Evolutionary conservation across 2,888 invertebrate species (phyloP).

Genomic region (Synergus japonicus): DNA sequence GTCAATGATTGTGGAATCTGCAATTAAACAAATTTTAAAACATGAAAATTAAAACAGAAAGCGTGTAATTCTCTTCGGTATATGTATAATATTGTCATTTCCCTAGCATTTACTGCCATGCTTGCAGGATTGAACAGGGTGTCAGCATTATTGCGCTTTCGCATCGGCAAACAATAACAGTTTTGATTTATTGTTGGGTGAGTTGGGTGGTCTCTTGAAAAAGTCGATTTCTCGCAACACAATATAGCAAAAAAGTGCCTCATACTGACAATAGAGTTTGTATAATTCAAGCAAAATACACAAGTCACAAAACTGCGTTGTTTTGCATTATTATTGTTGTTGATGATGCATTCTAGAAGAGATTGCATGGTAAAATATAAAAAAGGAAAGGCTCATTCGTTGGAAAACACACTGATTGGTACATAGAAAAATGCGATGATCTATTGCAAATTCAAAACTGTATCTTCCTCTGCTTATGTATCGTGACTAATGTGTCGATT

Average conservation of each 20-base stretch:
- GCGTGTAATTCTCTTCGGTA: neutral
- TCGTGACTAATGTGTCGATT: neutral
- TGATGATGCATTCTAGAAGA: neutral
- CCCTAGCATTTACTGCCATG: neutral
- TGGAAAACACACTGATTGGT: neutral
- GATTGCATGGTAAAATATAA: neutral
- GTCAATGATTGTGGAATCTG: neutral
- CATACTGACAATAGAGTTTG: neutral
- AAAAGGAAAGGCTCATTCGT: neutral
- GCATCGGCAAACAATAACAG: neutral
- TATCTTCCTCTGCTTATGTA: neutral
- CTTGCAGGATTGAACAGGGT: neutral
- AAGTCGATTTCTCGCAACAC: neutral
- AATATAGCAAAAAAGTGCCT: neutral
- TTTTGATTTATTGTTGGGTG: neutral
- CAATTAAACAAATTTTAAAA: neutral
- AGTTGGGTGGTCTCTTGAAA: neutral
- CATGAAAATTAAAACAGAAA: neutral
- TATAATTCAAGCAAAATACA: neutral
- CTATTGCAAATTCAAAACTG: neutral
- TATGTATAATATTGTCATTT: neutral
- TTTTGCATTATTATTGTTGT: too few relatives aligned
- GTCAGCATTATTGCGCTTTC: neutral
- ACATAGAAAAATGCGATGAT: neutral
- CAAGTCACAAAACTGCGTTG: neutral